Conservation (phyloP, 2,113 vertebrate genomes). For the Labeo rohita region DNA sequence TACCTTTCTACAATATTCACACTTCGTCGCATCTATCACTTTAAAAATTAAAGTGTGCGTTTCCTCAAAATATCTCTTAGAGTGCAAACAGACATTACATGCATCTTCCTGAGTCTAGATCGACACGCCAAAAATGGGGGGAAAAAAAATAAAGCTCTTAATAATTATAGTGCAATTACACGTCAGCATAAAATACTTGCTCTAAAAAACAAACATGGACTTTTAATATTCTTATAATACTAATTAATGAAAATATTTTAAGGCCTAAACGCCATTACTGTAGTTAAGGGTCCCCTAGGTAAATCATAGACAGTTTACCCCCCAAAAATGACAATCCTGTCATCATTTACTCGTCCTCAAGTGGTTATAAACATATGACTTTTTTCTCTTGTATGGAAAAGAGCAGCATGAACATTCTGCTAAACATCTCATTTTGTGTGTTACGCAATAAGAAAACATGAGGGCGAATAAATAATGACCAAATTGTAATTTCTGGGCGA, state of each 20-base stretch:
- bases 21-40: neutral
- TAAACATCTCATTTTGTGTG: neutral
- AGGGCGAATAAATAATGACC: neutral
- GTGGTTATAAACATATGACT: neutral
- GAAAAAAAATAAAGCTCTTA: slow-evolving; percentile 11
- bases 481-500: neutral
- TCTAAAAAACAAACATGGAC: slow-evolving; percentile 26
- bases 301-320: neutral
- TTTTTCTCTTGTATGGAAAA: neutral
- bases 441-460: neutral
- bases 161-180: slow-evolving; percentile 57
- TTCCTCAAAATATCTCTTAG: slow-evolving; percentile 6
- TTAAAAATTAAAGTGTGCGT: slow-evolving; percentile 10
- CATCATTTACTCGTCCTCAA: neutral
- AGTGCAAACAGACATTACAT: slow-evolving; percentile 37
- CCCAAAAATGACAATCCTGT: neutral
- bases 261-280: slow-evolving; percentile 31
- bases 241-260: slow-evolving; percentile 14
- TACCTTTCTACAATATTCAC: slow-evolving; percentile 4
- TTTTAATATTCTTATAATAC: neutral
- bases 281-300: slow-evolving; percentile 34
- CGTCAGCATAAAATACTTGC: slow-evolving; percentile 25
- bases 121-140: slow-evolving; percentile 15
- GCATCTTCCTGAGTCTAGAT: slow-evolving; percentile 57
- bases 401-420: neutral